Conservation (phyloP, 1,140 invertebrate species). For the Meloidogyne floridensis region DNA sequence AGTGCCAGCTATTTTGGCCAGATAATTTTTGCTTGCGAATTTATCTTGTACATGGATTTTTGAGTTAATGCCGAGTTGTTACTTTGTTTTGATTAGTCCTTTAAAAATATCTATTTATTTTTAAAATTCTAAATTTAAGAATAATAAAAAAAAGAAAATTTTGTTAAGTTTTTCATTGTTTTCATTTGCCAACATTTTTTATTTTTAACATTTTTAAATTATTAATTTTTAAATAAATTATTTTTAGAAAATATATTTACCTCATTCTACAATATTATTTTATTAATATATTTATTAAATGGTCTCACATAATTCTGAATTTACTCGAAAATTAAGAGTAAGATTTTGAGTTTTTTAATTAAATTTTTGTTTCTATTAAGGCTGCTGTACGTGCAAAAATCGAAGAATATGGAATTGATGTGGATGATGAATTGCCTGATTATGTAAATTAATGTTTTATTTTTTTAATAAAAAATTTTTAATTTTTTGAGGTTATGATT, state of each 20-base stretch:
- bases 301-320: conserved; percentile 37
- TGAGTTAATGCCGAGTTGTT: too few relatives aligned
- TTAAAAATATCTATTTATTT: too few relatives aligned
- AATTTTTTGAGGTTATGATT: conserved; percentile 40
- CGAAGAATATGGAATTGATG: conserved; percentile 41
- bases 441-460: background rate
- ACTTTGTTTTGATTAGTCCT: too few relatives aligned
- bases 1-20: too few relatives aligned
- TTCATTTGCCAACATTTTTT: too few relatives aligned
- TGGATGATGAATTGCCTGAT: conserved; percentile 40
- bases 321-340: conserved; percentile 38
- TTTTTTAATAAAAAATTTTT: background rate
- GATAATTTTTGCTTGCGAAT: too few relatives aligned
- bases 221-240: background rate
- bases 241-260: background rate
- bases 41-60: too few relatives aligned
- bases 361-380: conserved; percentile 30
- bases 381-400: conserved; percentile 41
- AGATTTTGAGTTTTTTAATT: conserved; percentile 7
- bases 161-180: too few relatives aligned
- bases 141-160: too few relatives aligned
- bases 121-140: too few relatives aligned
- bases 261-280: background rate
- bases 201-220: background rate
- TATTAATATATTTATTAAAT: background rate